Conservation (phyloP, 2,888 invertebrate species). For the Teleogryllus oceanicus region DNA sequence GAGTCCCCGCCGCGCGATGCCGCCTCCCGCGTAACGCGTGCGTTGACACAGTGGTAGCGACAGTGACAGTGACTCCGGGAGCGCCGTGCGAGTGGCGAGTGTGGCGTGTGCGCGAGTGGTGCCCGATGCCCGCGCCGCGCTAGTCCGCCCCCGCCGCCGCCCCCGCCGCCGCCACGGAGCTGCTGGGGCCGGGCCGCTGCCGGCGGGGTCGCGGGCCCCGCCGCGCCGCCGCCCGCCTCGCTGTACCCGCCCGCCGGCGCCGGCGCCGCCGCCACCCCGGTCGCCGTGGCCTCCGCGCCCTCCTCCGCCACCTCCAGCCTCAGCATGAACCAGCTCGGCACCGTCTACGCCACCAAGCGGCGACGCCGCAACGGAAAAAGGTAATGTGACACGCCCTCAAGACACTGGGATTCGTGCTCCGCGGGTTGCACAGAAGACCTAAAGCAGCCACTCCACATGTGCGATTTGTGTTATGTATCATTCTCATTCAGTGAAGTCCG, state of each 20-base stretch:
- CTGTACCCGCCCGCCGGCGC: constrained; percentile 29
- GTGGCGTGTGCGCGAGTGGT: not conserved
- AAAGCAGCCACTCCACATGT: no score
- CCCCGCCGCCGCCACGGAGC: constrained; percentile 26
- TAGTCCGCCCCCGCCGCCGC: not conserved
- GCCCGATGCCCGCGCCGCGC: not conserved
- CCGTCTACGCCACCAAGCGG: constrained; percentile 95
- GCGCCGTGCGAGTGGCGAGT: not conserved
- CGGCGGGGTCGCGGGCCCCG: constrained; percentile 27
- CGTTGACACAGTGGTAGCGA: not conserved
- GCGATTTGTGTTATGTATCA: no score
- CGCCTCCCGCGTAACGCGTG: constrained; percentile 56
- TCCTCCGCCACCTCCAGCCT: constrained; percentile 30
- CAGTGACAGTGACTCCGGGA: not conserved
- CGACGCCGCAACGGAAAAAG: constrained; percentile 94
- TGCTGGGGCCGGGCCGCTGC: constrained; percentile 28
- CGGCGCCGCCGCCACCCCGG: constrained; percentile 28
- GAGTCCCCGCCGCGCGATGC: constrained; percentile 25
- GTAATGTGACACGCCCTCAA: constrained; percentile 52
- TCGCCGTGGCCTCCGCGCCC: constrained; percentile 24
- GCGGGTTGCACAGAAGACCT: not conserved
- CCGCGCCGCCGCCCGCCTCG: constrained; percentile 27
- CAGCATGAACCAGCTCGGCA: constrained; percentile 82
- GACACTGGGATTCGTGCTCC: not conserved
- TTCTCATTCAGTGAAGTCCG: no score